A percentile compares a stretch with the other conserved stretches of the same genome.
phyloP scores from a whole-genome alignment of 2,888 invertebrate species.

The Plebejus argus region DNA sequence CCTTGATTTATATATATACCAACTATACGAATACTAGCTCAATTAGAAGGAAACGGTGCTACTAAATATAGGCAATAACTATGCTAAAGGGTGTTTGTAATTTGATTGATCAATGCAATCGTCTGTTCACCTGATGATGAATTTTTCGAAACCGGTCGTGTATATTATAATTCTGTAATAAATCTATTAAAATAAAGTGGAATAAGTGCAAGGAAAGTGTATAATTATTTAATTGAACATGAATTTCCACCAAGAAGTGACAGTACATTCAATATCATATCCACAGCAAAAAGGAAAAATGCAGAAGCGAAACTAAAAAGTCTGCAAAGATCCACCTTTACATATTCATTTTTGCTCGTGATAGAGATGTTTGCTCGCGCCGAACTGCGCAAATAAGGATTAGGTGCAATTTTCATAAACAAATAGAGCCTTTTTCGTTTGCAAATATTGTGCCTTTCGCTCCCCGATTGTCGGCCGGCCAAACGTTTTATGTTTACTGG shows the following conservation, averaged over 20 bases:
- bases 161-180: too few species aligned
- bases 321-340: constrained; percentile 8
- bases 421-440: constrained; percentile 24
- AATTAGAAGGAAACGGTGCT: constrained; percentile 17
- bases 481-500: background rate
- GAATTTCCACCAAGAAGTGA: too few species aligned
- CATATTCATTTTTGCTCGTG: constrained; percentile 24
- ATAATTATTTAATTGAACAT: too few species aligned
- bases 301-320: background rate
- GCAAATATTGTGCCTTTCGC: constrained; percentile 32
- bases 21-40: constrained; percentile 19
- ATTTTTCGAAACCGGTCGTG: too few species aligned
- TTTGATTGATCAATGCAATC: too few species aligned
- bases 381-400: constrained; percentile 31
- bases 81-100: too few species aligned
- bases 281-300: background rate
- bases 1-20: constrained; percentile 56
- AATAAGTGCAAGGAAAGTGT: too few species aligned
- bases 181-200: too few species aligned
- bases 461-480: constrained; percentile 3
- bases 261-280: too few species aligned
- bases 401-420: constrained; percentile 34
- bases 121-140: too few species aligned
- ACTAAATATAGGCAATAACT: background rate
- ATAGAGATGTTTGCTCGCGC: constrained; percentile 19